Conservation (phyloP, 2,888 invertebrate genomes). For the Celastrina argiolus region DNA sequence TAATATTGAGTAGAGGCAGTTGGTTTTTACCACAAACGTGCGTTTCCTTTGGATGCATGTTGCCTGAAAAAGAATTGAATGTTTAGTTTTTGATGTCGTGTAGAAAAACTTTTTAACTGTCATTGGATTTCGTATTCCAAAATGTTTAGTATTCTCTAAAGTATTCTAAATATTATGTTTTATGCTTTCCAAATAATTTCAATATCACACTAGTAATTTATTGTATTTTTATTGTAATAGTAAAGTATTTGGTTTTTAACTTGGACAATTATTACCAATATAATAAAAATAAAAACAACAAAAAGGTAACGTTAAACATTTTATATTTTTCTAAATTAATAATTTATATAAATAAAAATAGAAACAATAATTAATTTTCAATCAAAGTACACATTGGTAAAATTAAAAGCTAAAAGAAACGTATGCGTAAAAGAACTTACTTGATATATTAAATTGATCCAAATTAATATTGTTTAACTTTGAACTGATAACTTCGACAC, state of each 20-base stretch:
- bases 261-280: no score
- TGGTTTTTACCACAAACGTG: conserved; percentile 55
- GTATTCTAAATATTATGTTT: no score
- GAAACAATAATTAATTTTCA: no score
- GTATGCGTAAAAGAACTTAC: conserved; percentile 25
- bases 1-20: conserved; percentile 59
- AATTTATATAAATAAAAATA: no score
- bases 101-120: not conserved
- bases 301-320: no score
- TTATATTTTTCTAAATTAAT: no score
- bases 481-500: conserved; percentile 53
- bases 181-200: not conserved
- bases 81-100: conserved; percentile 15
- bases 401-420: not conserved
- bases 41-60: conserved; percentile 68
- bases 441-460: conserved; percentile 30
- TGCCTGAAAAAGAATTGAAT: conserved; percentile 29
- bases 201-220: not conserved
- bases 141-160: not conserved
- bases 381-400: no score
- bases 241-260: no score
- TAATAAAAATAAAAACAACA: no score
- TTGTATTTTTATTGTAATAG: no score
- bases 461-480: conserved; percentile 59
- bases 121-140: not conserved